These are phyloP conservation scores for Listronotus bonariensis DNA, from an alignment of 1,140 invertebrate genomes.

Conservation along the genomic window DNA sequence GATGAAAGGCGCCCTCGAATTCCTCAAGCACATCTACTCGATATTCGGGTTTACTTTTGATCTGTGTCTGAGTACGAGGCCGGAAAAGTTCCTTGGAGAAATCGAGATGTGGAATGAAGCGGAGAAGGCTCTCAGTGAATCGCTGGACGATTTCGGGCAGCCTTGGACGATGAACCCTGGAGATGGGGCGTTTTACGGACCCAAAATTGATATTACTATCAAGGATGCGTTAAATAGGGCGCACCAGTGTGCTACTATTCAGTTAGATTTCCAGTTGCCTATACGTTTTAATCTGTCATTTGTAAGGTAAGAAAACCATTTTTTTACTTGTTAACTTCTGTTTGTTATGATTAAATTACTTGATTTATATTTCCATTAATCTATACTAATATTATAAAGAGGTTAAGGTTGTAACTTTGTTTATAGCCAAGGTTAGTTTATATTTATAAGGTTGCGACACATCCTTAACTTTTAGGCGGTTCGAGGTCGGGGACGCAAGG, in stretches of 20 bases:
- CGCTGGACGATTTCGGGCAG: slow-evolving; percentile 83
- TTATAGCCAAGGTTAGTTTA: too few relatives aligned
- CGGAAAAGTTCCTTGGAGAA: slow-evolving; percentile 95
- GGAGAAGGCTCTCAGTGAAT: slow-evolving; percentile 85
- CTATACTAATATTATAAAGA: too few relatives aligned
- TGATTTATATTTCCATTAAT: too few relatives aligned
- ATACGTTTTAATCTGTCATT: slow-evolving; percentile 87
- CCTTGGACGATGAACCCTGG: slow-evolving; percentile 89
- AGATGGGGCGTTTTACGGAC: slow-evolving; percentile 99
- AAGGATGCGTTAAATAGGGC: slow-evolving; percentile 87
- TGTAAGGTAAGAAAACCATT: slow-evolving; percentile 64
- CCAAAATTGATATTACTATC: slow-evolving; percentile 99
- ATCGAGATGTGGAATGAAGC: slow-evolving; percentile 89
- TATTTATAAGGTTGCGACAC: too few relatives aligned
- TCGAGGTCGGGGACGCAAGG: too few relatives aligned
- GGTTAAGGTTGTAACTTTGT: too few relatives aligned
- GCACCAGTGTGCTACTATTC: slow-evolving; percentile 97
- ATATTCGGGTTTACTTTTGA: slow-evolving; percentile 96
- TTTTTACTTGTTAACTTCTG: background rate
- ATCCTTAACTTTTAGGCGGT: too few relatives aligned
- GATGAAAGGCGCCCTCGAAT: slow-evolving; percentile 84
- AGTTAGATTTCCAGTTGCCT: slow-evolving; percentile 97
- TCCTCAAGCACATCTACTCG: slow-evolving; percentile 84
- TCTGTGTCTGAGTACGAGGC: slow-evolving; percentile 89
- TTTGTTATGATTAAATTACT: too few relatives aligned